Conservation (phyloP, 2,113 vertebrate genomes). For the Gasterosteus aculeatus region DNA sequence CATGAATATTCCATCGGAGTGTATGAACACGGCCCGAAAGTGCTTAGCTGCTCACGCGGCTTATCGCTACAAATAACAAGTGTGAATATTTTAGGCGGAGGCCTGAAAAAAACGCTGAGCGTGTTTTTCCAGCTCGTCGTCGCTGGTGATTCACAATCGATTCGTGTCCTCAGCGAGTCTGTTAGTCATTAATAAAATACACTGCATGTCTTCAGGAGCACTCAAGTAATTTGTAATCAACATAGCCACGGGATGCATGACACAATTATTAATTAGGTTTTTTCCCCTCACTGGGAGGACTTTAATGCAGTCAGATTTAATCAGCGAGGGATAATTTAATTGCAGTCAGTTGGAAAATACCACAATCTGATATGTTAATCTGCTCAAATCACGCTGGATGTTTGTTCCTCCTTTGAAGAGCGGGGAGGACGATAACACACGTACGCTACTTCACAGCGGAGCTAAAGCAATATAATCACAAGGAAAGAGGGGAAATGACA, state of each 20-base stretch:
- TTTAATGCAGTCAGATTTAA: conserved; percentile 34
- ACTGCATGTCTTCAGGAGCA: conserved; percentile 19
- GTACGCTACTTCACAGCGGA: neutral
- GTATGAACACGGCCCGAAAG: conserved; percentile 3
- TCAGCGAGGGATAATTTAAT: conserved; percentile 31
- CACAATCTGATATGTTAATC: conserved; percentile 34
- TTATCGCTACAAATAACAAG: conserved; percentile 41
- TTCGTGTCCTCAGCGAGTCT: neutral
- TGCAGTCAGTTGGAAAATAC: conserved; percentile 28
- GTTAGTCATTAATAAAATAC: conserved; percentile 31
- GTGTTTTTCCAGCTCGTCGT: neutral
- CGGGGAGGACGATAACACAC: neutral
- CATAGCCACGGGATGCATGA: conserved; percentile 35
- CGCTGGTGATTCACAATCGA: neutral
- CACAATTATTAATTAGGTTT: conserved; percentile 37
- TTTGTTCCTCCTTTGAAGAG: conserved; percentile 2
- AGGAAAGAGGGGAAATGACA: too few relatives aligned
- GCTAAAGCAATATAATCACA: neutral
- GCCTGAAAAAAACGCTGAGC: conserved; percentile 23
- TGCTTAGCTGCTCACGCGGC: neutral
- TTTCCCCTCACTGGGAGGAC: neutral
- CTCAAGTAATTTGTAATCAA: conserved; percentile 38
- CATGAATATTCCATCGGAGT: conserved; percentile 54
- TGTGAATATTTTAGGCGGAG: conserved; percentile 56
- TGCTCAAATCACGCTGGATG: neutral